Conservation (phyloP, 1,140 invertebrate genomes). For the Drosophila subobscura region DNA sequence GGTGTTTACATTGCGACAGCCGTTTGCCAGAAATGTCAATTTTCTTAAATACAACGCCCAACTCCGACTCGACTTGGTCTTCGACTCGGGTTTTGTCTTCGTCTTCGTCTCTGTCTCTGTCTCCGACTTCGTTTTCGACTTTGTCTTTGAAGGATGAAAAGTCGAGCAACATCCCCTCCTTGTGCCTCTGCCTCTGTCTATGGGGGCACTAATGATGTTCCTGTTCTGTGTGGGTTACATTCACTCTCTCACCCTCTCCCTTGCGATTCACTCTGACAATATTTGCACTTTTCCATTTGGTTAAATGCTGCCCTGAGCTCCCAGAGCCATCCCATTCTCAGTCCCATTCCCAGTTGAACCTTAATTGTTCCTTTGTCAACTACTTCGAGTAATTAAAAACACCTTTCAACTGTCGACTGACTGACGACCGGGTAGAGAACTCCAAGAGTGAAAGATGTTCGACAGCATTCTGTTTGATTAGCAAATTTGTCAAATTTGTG, state of each 20-base stretch:
- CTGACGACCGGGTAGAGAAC: background rate
- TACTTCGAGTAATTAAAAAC: constrained; percentile 80
- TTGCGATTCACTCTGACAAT: constrained; percentile 50
- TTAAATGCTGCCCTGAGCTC: constrained; percentile 67
- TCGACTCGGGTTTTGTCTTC: too few species aligned
- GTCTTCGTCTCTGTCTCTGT: constrained; percentile 1
- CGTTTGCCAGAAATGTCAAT: constrained; percentile 59
- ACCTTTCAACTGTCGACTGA: constrained; percentile 72
- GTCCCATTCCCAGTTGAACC: constrained; percentile 28
- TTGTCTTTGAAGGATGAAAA: constrained; percentile 46
- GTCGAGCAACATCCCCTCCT: constrained; percentile 23
- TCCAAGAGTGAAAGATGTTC: constrained; percentile 34
- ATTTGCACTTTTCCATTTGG: constrained; percentile 82
- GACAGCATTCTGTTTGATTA: constrained; percentile 68
- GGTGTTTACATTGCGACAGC: constrained; percentile 49
- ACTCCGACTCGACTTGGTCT: constrained; percentile 8
- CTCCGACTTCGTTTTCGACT: constrained; percentile 18
- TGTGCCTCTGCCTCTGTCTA: constrained; percentile 6
- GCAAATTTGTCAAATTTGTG: constrained; percentile 78
- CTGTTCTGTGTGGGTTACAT: constrained; percentile 69
- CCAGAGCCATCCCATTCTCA: constrained; percentile 16
- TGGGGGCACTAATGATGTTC: constrained; percentile 77
- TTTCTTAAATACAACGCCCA: constrained; percentile 43
- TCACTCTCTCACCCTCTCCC: constrained; percentile 27
- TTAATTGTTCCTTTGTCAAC: constrained; percentile 75